Conservation (phyloP, 2,797 vertebrate genomes). For the Decapterus maruadsi region DNA sequence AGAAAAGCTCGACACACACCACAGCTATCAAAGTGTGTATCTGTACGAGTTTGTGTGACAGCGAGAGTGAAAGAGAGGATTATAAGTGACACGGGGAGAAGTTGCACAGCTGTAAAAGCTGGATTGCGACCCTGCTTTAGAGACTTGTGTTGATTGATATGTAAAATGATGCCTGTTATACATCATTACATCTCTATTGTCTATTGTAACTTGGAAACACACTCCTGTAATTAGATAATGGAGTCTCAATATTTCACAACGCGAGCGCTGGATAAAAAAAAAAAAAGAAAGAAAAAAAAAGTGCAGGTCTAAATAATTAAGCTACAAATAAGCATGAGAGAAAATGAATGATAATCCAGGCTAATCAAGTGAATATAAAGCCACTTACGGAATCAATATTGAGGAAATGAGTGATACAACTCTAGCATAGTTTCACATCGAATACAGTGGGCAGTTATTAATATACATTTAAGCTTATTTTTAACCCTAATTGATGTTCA, state of each 20-base stretch:
- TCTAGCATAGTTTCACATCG: constrained; percentile 49
- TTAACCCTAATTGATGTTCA: constrained; percentile 88
- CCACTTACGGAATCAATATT: constrained; percentile 60
- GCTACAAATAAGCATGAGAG: constrained; percentile 65
- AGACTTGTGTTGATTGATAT: constrained; percentile 72
- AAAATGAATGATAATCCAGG: constrained; percentile 63
- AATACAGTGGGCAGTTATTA: constrained; percentile 77
- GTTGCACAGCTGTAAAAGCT: constrained; percentile 45
- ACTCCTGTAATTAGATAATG: constrained; percentile 77
- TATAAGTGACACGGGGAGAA: constrained; percentile 17
- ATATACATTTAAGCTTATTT: constrained; percentile 85
- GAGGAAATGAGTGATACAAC: constrained; percentile 40
- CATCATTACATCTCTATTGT: constrained; percentile 75
- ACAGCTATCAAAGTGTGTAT: constrained; percentile 35
- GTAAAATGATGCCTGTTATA: constrained; percentile 63
- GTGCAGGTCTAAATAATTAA: constrained; percentile 77
- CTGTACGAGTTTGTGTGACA: constrained; percentile 5
- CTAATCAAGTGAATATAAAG: constrained; percentile 69
- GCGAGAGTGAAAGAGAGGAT: constrained; percentile 8
- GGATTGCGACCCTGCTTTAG: constrained; percentile 38
- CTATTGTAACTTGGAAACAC: constrained; percentile 68
- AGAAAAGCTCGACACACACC: constrained; percentile 61
- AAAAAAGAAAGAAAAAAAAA: constrained; percentile 57
- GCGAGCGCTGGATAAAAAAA: constrained; percentile 33
- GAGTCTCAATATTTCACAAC: constrained; percentile 66